A percentile compares a stretch with the other conserved stretches of the same genome.
Evolutionary conservation across 2,888 invertebrate genomes (phyloP).

Genomic region (Drosophila prostipennis): DNA sequence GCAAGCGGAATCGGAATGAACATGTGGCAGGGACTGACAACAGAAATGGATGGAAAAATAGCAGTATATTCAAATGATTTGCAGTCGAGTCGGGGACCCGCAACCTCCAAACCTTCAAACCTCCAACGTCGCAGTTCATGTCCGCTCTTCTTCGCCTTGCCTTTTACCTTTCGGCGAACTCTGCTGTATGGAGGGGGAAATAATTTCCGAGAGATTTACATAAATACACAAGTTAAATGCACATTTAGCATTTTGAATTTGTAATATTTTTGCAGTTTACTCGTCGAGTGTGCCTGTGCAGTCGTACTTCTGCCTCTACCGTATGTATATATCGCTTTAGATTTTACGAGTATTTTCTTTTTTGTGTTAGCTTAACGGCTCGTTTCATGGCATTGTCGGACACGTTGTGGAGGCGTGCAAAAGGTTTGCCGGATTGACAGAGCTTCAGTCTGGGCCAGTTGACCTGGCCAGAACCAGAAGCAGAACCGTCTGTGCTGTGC

Average conservation of each 20-base stretch:
- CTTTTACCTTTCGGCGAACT: constrained; percentile 2
- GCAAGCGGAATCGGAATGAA: constrained; percentile 45
- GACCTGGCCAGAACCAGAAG: constrained; percentile 6
- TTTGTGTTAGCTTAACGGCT: constrained; percentile 53
- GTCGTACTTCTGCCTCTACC: not conserved
- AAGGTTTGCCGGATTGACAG: constrained; percentile 45
- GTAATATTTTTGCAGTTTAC: constrained; percentile 76
- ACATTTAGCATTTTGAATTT: constrained; percentile 82
- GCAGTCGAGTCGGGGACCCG: constrained; percentile 42
- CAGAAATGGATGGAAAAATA: constrained; percentile 40
- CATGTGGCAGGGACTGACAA: constrained; percentile 34
- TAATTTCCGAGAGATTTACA: constrained; percentile 81
- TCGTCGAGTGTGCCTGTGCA: constrained; percentile 54
- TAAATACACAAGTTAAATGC: constrained; percentile 82
- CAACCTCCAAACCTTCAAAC: not conserved
- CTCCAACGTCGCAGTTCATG: constrained; percentile 13
- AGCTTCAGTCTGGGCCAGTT: constrained; percentile 17
- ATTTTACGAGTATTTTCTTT: constrained; percentile 20
- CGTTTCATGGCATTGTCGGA: constrained; percentile 53
- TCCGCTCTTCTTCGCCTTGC: constrained; percentile 10
- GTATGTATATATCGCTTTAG: constrained; percentile 17
- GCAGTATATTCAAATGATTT: constrained; percentile 66
- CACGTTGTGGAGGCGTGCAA: constrained; percentile 45
- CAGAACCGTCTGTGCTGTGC: constrained; percentile 37
- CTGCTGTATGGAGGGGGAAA: constrained; percentile 47